Conservation (phyloP, 53 echinoderm and acorn worm species). For the Holothuria scabra region DNA sequence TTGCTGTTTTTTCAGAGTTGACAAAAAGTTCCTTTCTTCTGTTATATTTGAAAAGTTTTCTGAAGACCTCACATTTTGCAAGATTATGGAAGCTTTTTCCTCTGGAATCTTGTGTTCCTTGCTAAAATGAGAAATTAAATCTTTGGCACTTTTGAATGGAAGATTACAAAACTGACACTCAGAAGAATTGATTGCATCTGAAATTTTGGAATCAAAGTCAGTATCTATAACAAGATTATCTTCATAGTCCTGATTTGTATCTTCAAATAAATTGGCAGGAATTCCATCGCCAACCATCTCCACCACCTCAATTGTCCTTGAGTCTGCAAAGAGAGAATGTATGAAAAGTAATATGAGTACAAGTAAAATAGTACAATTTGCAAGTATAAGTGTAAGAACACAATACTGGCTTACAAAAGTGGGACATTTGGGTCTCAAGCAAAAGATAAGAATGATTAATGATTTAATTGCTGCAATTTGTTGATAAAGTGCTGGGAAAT, state of each 20-base stretch:
- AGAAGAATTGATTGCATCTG: background rate
- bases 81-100: slow-evolving; percentile 29
- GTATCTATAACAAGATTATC: background rate
- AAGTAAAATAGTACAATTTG: too few species aligned
- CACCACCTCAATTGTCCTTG: slow-evolving; percentile 6
- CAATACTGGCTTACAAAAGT: too few species aligned
- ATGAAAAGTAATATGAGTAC: too few species aligned
- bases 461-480: too few species aligned
- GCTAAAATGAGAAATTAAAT: slow-evolving; percentile 18
- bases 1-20: too few species aligned
- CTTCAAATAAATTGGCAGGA: slow-evolving; percentile 39
- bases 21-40: too few species aligned
- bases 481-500: too few species aligned
- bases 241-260: slow-evolving; percentile 16
- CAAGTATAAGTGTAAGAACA: too few species aligned
- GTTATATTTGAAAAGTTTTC: too few species aligned
- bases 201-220: background rate
- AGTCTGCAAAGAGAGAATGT: background rate
- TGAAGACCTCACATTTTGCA: slow-evolving; percentile 3
- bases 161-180: slow-evolving; percentile 17
- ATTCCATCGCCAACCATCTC: slow-evolving; percentile 33
- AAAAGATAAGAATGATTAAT: too few species aligned
- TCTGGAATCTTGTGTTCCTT: slow-evolving; percentile 37
- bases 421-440: too few species aligned
- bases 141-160: slow-evolving; percentile 5